Evolutionary conservation across 2,113 vertebrate species (phyloP).

Genomic region (Hippoglossus stenolepis): DNA sequence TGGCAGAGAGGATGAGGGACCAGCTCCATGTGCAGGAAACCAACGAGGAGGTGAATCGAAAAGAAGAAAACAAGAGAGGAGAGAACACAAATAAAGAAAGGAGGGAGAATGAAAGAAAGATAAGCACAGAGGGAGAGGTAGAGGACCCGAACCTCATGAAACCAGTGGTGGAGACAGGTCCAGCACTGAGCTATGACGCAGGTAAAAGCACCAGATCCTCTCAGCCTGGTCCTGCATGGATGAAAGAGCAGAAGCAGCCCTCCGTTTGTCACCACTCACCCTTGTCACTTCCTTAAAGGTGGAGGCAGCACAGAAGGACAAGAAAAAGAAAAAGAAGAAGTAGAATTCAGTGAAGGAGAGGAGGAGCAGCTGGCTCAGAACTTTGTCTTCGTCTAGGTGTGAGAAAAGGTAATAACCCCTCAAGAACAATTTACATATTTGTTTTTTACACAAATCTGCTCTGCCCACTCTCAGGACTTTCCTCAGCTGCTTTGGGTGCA

Average conservation of each 20-base stretch:
- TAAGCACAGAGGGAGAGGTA: not conserved
- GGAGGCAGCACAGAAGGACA: not conserved
- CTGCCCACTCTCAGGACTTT: too few species aligned
- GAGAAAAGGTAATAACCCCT: not conserved
- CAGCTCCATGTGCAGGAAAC: conserved; percentile 44
- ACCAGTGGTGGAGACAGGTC: not conserved
- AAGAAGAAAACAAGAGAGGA: not conserved
- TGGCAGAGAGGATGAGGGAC: conserved; percentile 60
- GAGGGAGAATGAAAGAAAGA: not conserved
- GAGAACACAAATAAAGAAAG: not conserved
- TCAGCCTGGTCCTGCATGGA: not conserved
- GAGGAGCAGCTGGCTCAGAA: conserved; percentile 1
- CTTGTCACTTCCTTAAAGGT: too few species aligned
- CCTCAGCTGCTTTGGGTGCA: too few species aligned
- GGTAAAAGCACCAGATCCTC: not conserved
- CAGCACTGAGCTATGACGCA: not conserved
- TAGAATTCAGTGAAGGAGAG: not conserved
- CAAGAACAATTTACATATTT: too few species aligned
- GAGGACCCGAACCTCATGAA: not conserved
- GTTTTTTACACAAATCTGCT: too few species aligned
- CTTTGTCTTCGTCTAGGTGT: not conserved
- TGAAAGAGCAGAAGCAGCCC: conserved; percentile 1
- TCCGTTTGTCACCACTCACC: not conserved
- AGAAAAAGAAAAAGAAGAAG: not conserved
- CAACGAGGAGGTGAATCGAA: not conserved